A percentile compares a stretch with the other conserved stretches of the same genome.
Conservation (phyloP, 2,888 invertebrate species). For the Hermodice carunculata region DNA sequence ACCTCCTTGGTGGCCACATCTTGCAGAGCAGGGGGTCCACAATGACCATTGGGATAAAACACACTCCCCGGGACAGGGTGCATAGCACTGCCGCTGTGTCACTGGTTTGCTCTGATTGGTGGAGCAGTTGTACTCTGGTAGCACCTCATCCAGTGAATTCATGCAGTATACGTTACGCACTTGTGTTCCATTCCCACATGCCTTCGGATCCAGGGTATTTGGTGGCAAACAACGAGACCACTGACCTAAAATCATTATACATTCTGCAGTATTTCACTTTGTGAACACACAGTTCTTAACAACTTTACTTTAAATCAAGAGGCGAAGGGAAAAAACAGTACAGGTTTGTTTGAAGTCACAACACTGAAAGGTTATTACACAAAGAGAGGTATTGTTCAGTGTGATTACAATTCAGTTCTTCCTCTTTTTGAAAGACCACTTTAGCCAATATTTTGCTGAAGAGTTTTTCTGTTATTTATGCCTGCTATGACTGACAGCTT, state of each 20-base stretch:
- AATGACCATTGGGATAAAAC: constrained; percentile 75
- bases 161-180: constrained; percentile 32
- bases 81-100: constrained; percentile 48
- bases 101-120: neutral
- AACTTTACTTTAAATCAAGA: too few relatives aligned
- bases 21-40: constrained; percentile 73
- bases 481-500: too few relatives aligned
- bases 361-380: too few relatives aligned
- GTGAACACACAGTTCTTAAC: too few relatives aligned
- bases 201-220: neutral
- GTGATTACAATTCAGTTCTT: too few relatives aligned
- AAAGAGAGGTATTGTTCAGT: too few relatives aligned
- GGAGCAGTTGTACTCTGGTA: constrained; percentile 16
- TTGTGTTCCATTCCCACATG: constrained; percentile 30
- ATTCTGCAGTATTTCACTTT: too few relatives aligned
- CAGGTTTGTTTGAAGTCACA: too few relatives aligned
- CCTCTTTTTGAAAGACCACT: too few relatives aligned
- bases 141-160: constrained; percentile 27
- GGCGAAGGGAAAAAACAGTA: too few relatives aligned
- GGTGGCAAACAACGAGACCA: constrained; percentile 26
- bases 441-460: too few relatives aligned
- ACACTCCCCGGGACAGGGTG: constrained; percentile 76
- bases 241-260: constrained; percentile 19
- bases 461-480: too few relatives aligned
- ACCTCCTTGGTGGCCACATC: constrained; percentile 14